These are phyloP conservation scores for Erebia epiphron DNA, from an alignment of 2,888 invertebrate genomes.

Conservation along the genomic window DNA sequence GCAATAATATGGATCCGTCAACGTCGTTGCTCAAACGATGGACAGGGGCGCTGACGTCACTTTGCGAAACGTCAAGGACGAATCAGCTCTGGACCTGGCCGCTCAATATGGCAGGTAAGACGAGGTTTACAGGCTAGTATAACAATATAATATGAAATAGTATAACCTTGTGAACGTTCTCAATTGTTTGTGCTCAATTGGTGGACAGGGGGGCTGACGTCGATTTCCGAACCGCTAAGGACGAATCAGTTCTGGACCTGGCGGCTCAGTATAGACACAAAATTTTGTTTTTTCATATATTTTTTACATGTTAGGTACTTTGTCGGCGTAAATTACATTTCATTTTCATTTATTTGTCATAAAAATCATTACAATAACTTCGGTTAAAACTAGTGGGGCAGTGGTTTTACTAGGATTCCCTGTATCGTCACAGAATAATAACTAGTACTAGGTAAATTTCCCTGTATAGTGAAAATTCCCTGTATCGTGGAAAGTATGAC, in stretches of 20 bases:
- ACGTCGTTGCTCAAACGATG: conserved; percentile 91
- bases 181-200: conserved; percentile 88
- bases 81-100: conserved; percentile 96
- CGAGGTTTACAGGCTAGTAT: background rate
- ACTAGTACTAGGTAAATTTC: too few relatives aligned
- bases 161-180: conserved; percentile 90
- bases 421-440: too few relatives aligned
- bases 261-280: conserved; percentile 97
- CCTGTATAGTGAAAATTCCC: too few relatives aligned
- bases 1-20: conserved; percentile 95
- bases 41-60: conserved; percentile 94
- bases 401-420: too few relatives aligned
- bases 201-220: conserved; percentile 94
- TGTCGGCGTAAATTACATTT: too few relatives aligned
- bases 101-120: conserved; percentile 91
- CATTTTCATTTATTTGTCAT: too few relatives aligned
- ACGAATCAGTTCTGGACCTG: conserved; percentile 96
- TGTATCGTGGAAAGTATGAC: too few relatives aligned
- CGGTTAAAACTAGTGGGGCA: too few relatives aligned
- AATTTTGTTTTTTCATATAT: too few relatives aligned
- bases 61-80: conserved; percentile 92
- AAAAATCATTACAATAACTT: too few relatives aligned
- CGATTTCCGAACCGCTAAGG: conserved; percentile 91
- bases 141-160: background rate
- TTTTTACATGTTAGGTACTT: too few relatives aligned